phyloP scores from a whole-genome alignment of 2,888 invertebrate genomes.

The Thymelicus acteon region DNA sequence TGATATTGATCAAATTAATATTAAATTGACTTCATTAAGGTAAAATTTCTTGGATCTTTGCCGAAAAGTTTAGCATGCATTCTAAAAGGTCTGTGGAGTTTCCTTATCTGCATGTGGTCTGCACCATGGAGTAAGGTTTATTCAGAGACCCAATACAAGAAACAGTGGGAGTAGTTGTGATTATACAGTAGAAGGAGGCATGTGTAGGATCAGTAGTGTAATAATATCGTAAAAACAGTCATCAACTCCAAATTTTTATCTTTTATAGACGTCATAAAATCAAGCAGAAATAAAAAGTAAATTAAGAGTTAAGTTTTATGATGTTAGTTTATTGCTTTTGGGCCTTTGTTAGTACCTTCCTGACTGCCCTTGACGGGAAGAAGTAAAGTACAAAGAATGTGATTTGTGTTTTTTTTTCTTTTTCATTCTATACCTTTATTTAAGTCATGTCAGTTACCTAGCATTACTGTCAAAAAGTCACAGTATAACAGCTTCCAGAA shows the following conservation, averaged over 20 bases:
- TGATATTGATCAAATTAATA: too few species aligned
- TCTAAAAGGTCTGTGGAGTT: too few species aligned
- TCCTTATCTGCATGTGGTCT: too few species aligned
- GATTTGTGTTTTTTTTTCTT: background rate
- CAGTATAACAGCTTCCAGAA: too few species aligned
- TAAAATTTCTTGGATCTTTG: too few species aligned
- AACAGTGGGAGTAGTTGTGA: background rate
- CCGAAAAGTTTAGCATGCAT: too few species aligned
- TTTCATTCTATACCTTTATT: too few species aligned
- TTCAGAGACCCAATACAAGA: too few species aligned
- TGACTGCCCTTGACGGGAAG: slow-evolving; percentile 22
- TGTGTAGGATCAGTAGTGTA: background rate
- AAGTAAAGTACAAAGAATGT: slow-evolving; percentile 1
- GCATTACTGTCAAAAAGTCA: too few species aligned
- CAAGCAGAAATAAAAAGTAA: slow-evolving; percentile 15
- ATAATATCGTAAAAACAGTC: background rate
- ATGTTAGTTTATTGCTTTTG: slow-evolving; percentile 23
- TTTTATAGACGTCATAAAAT: slow-evolving; percentile 28
- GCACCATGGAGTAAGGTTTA: too few species aligned
- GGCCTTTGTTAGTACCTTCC: slow-evolving; percentile 1
- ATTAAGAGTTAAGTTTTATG: slow-evolving; percentile 20
- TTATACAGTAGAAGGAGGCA: background rate
- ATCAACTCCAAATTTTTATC: slow-evolving; percentile 14
- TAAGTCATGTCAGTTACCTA: too few species aligned
- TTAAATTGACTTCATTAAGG: too few species aligned